Evolutionary conservation across 2,113 vertebrate species (phyloP), one percentile per base, ranked within the genome.

Genomic region (Chaetodon trifascialis): DNA sequence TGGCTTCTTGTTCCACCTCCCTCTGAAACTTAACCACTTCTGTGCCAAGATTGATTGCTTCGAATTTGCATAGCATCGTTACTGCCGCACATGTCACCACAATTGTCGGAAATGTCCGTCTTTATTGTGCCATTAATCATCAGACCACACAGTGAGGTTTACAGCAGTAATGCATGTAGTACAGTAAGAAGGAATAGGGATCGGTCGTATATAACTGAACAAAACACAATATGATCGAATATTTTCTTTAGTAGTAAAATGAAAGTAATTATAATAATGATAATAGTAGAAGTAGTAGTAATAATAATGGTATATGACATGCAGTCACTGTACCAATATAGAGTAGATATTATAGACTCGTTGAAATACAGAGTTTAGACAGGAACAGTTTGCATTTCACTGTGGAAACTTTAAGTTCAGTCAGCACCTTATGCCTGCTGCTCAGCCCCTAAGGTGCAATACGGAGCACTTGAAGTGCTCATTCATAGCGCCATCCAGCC

Each of bases 1-100:
- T 95, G 94, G 55, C 80, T 92, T 96, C 94, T 91, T 93, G 91
- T 92, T 93, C 79, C 71, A 82, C 88, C 91, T 91, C 91, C 91
- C 89, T 90, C 90, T 95, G 90, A 93, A 95, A 96, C 95, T 92
- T 96, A 94, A 95, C 93, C 84, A 77, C 94, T 88, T 94, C 95
- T 91, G 71, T 21, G 87, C 91, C 89, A 92, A 94, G 93, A 94
- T 89, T 91, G 90, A 97, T 97, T 95, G 95, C 95, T 85, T 90
- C 79, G 79, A 80, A 95, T 96, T 91, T 93, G 94, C 95, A 94
- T 92, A 73, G 85, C 73, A 67, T 84, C 71, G 36, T 92, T 93
- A 92, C 94, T 94, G 95, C 94, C 91, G 34, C 88, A 79, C 67
- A 80, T 95, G 96, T 95, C 95, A 76, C 58, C 21, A 36, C 80